Conservation (phyloP, 2,888 invertebrate genomes). For the Elgonia sp. region DNA sequence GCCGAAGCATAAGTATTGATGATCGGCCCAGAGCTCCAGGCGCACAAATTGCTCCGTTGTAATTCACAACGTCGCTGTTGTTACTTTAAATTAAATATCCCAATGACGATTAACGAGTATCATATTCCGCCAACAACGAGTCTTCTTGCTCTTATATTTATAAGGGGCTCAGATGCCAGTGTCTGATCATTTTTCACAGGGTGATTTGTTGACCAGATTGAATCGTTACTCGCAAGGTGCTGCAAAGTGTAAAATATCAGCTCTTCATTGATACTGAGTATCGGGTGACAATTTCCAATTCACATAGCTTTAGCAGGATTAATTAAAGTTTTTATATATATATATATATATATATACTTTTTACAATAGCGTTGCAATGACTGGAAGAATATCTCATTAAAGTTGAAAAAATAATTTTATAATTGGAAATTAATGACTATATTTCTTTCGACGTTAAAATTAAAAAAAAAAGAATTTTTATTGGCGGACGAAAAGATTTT, state of each 20-base stretch:
- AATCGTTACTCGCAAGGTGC: slow-evolving; percentile 42
- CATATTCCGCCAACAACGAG: slow-evolving; percentile 48
- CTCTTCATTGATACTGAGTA: slow-evolving; percentile 29
- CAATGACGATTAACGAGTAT: slow-evolving; percentile 58
- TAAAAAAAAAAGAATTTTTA: too few species aligned
- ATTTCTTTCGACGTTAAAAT: too few species aligned
- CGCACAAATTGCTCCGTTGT: slow-evolving; percentile 25
- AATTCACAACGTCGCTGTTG: slow-evolving; percentile 34
- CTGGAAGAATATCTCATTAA: neutral
- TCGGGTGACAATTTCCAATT: slow-evolving; percentile 10
- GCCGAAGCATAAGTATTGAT: slow-evolving; percentile 51
- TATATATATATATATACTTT: too few species aligned
- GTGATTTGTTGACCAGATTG: slow-evolving; percentile 60
- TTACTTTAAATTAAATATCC: slow-evolving; percentile 55
- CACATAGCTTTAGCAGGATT: too few species aligned
- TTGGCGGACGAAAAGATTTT: neutral
- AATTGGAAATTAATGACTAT: too few species aligned
- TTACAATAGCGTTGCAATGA: neutral
- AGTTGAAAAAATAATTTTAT: neutral
- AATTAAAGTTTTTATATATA: too few species aligned
- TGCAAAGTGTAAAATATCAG: slow-evolving; percentile 33
- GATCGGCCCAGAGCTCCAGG: slow-evolving; percentile 6
- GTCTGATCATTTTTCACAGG: slow-evolving; percentile 63
- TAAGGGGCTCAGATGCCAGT: slow-evolving; percentile 58
- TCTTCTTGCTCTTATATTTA: slow-evolving; percentile 39